Base-by-base conservation (phyloP, 1,140 invertebrate genomes). In the Tribolium castaneum region DNA sequence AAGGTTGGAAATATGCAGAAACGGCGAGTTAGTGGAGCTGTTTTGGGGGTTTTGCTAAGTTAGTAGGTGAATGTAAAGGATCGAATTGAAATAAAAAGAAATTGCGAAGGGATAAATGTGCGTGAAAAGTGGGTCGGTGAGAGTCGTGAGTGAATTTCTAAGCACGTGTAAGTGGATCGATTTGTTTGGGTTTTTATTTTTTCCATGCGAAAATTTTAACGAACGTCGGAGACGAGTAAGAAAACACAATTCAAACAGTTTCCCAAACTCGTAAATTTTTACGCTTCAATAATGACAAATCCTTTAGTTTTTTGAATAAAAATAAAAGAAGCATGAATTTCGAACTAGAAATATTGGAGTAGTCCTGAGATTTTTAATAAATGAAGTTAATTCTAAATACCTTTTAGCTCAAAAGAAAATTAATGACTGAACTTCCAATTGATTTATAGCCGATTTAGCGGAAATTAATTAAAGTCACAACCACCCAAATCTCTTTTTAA, bases 181-280 rank as follows among this genome's bases (percentile, higher is more conserved):
- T 66, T 66, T 66, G 30, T 66, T 66, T 66, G 59, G 59, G 56
- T 62, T 62, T 62, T 30, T 30, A 30, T 30, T 30, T 30, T 30
- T 30, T 62, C 6, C 1, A 30, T 25, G n/a, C 9, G 22, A 62
- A 62, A 62, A 14, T 50, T 14, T 50, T 14, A 4, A 50, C 49
- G 25, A 30, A 30, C 25, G 1, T 6, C 6, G 25, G 6, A 6
- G 25, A 30, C 25, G 25, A 30, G 5, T 30, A 45, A 45, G 39
- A 9, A 45, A 45, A 45, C n/a, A 45, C 39, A 45, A 45, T 45
- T 45, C 39, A n/a, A 2, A 45, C 1, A 30, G 39, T 45, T 45
- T 45, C 39, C n/a, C 39, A 45, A 45, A 45, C 39, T 45, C 39
- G n/a, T 45, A 45, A 45, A 45, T 45, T 45, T 45, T 45, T 45